Percentiles rank a stretch among this genome's conserved stretches.
Conservation (phyloP, 30 jellyfish, hydroid and myxozoan genomes). For the Hydra vulgaris region DNA sequence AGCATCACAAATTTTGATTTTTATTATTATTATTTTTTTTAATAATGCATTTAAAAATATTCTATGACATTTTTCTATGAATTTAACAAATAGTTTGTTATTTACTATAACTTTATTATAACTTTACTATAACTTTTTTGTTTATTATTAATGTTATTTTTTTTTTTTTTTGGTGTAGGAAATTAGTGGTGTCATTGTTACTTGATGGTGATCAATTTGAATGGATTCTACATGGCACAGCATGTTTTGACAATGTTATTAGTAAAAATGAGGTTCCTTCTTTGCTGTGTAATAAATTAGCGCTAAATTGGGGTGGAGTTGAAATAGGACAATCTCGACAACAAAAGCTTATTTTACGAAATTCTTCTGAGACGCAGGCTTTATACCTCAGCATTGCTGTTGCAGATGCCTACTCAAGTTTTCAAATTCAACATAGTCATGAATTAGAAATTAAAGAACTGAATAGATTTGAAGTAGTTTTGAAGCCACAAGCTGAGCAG, state of each 20-base stretch:
- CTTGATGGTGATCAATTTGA: constrained; percentile 80
- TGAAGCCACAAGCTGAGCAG: constrained; percentile 68
- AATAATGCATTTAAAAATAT: too few relatives aligned
- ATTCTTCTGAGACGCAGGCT: constrained; percentile 37
- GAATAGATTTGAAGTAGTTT: constrained; percentile 29
- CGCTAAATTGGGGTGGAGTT: constrained; percentile 75
- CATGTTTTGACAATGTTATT: constrained; percentile 25
- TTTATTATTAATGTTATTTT: too few relatives aligned
- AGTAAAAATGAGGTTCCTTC: constrained; percentile 44
- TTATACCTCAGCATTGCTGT: constrained; percentile 35
- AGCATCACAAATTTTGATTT: too few relatives aligned
- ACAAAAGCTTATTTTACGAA: constrained; percentile 53
- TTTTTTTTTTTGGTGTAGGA: constrained; percentile 19
- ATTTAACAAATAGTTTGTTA: too few relatives aligned
- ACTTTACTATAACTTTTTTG: too few relatives aligned
- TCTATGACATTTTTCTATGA: too few relatives aligned
- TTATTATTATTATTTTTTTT: too few relatives aligned
- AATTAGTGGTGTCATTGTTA: constrained; percentile 39
- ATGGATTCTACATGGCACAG: constrained; percentile 56
- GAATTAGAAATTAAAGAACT: constrained; percentile 18
- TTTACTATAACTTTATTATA: too few relatives aligned
- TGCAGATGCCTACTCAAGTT: constrained; percentile 61
- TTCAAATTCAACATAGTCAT: constrained; percentile 53
- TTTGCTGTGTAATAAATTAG: constrained; percentile 57
- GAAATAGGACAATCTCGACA: constrained; percentile 57